Percentiles rank a stretch among this genome's conserved stretches.
phyloP scores from a whole-genome alignment of 2,888 invertebrate species.

The Drosophila paramelanica region DNA sequence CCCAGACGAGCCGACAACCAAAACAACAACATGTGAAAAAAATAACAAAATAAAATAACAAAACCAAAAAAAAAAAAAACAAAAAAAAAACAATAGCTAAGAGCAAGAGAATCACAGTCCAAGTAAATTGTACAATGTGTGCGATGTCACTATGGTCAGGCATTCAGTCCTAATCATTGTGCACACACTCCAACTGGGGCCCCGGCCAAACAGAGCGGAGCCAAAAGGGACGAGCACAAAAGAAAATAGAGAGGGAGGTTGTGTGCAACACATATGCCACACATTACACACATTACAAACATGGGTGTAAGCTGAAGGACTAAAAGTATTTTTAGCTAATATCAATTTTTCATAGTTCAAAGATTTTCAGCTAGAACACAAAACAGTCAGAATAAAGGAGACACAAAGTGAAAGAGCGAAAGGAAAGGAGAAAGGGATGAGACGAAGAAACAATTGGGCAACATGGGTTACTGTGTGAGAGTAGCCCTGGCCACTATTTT shows the following conservation, averaged over 20 bases:
- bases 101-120: slow-evolving; percentile 59
- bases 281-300: slow-evolving; percentile 14
- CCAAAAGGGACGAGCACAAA: slow-evolving; percentile 46
- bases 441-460: neutral
- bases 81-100: slow-evolving; percentile 6
- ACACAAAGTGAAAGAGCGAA: neutral
- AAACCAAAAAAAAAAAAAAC: slow-evolving; percentile 11
- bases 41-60: slow-evolving; percentile 10
- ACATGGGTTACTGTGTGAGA: slow-evolving; percentile 2
- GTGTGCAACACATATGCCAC: slow-evolving; percentile 38
- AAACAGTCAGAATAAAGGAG: slow-evolving; percentile 17
- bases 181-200: slow-evolving; percentile 70
- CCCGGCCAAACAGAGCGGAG: slow-evolving; percentile 34
- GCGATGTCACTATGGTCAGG: slow-evolving; percentile 68
- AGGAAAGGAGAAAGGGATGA: neutral
- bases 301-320: slow-evolving; percentile 60
- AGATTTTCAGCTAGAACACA: slow-evolving; percentile 70
- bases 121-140: slow-evolving; percentile 78
- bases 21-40: slow-evolving; percentile 10
- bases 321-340: slow-evolving; percentile 80
- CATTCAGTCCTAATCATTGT: slow-evolving; percentile 75
- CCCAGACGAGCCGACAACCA: slow-evolving; percentile 24
- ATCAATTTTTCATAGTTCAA: slow-evolving; percentile 82
- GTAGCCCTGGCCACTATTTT: slow-evolving; percentile 40
- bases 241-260: slow-evolving; percentile 14